A percentile compares a stretch with the other conserved stretches of the same genome.
These are phyloP conservation scores for Dallia pectoralis DNA, from an alignment of 2,797 vertebrate genomes.

Conservation along the genomic window DNA sequence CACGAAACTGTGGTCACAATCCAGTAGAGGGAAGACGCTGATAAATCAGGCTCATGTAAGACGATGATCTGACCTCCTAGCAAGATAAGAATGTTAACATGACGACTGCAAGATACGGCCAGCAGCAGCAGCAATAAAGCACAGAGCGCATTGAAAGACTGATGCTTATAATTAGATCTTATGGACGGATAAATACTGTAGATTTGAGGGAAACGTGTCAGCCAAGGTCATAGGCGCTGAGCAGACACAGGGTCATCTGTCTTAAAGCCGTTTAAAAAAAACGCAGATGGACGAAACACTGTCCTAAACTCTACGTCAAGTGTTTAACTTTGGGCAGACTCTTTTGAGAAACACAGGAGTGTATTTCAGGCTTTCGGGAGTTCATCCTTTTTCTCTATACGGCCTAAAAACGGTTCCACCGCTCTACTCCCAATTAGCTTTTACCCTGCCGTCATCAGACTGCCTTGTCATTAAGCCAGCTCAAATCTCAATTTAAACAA, in stretches of 20 bases:
- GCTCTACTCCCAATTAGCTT: conserved; percentile 67
- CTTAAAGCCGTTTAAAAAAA: conserved; percentile 1
- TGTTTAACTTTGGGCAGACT: conserved; percentile 47
- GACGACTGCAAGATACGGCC: conserved; percentile 51
- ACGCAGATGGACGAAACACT: conserved; percentile 15
- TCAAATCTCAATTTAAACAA: conserved; percentile 74
- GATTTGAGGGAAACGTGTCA: conserved; percentile 27
- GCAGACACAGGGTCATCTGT: conserved; percentile 11
- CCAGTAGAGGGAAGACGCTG: conserved; percentile 17
- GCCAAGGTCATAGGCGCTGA: conserved; percentile 33
- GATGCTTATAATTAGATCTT: not conserved
- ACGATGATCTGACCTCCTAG: conserved; percentile 54
- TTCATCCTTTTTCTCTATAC: conserved; percentile 51
- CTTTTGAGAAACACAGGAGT: conserved; percentile 23
- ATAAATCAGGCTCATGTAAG: conserved; percentile 49
- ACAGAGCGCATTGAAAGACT: conserved; percentile 41
- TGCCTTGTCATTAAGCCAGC: conserved; percentile 70
- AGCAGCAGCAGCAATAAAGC: conserved; percentile 41
- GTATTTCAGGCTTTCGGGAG: conserved; percentile 46
- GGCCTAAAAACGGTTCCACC: conserved; percentile 61
- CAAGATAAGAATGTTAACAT: conserved; percentile 52
- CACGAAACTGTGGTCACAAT: conserved; percentile 30
- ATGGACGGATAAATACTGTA: not conserved
- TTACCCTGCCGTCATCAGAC: conserved; percentile 57
- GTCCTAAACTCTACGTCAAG: conserved; percentile 45